A percentile compares a stretch with the other conserved stretches of the same genome.
Conservation (phyloP, 2,888 invertebrate genomes). For the Ennomos erosarius region DNA sequence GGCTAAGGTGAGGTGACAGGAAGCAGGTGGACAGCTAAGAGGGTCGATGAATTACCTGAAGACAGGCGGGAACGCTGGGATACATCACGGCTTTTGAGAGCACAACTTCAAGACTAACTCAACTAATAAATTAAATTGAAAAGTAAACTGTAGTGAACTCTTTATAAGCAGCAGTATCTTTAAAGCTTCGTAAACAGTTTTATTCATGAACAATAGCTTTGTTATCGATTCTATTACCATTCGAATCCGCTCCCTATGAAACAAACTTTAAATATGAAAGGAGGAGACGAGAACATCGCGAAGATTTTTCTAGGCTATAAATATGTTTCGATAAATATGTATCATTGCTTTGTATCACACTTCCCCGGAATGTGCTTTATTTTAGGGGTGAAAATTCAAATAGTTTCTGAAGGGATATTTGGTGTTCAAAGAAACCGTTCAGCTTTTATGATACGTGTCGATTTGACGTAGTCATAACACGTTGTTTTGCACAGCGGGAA, state of each 20-base stretch:
- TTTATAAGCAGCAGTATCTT: not conserved
- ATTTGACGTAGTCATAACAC: conserved; percentile 55
- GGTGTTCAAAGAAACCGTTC: conserved; percentile 53
- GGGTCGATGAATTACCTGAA: conserved; percentile 60
- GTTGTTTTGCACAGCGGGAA: conserved; percentile 46
- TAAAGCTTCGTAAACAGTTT: conserved; percentile 7
- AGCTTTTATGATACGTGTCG: conserved; percentile 56
- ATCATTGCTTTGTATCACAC: conserved; percentile 76
- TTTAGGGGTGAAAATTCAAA: conserved; percentile 65
- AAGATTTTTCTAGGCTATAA: conserved; percentile 72
- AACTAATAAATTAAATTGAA: too few relatives aligned
- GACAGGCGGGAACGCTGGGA: conserved; percentile 29
- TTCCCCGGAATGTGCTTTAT: conserved; percentile 55
- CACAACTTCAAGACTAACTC: conserved; percentile 3
- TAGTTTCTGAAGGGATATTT: conserved; percentile 56
- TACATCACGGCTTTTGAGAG: conserved; percentile 26
- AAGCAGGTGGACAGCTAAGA: conserved; percentile 64
- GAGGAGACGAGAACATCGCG: conserved; percentile 64
- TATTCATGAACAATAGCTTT: conserved; percentile 40
- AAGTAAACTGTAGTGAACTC: not conserved
- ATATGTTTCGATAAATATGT: conserved; percentile 83
- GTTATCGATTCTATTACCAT: conserved; percentile 61
- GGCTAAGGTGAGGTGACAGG: conserved; percentile 47
- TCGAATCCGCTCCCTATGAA: conserved; percentile 61
- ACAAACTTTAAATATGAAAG: conserved; percentile 78